Base-by-base conservation (phyloP, 2,888 invertebrate genomes). In the Cephus pulcher region DNA sequence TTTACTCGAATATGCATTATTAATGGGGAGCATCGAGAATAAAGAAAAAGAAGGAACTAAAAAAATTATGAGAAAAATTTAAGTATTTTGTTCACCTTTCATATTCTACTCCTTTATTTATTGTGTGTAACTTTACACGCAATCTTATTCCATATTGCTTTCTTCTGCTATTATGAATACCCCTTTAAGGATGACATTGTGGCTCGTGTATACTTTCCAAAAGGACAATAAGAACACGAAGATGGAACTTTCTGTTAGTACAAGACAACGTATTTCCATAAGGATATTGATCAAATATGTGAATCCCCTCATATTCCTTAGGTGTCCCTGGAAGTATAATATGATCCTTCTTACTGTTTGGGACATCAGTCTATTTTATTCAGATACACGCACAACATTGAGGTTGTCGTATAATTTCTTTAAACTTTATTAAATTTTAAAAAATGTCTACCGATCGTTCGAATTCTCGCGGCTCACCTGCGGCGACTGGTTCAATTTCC, bases 21-120 rank as follows among this genome's bases (percentile, higher is more conserved):
- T 87, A 86, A 88, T 88, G 84, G 85, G 81, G 82, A 85, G 84
- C 82, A 85, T 86, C 84, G 81, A 84, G 85, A 87, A 85, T 84
- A 86, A 87, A 56, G 23, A 32, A 32, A 23, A 56, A 23, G 23
- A 23, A 56, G 23, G 23, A 9, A 56, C 23, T 56, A 56, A 56
- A 56, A 23, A 56, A 82, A 80, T 81, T 81, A 80, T 82, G 68
- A 75, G 40, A 80, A 68, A 80, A 77, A 75, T 40, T 70, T 6
- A 71, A 71, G 4, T 71, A 9, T 71, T 71, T 9, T 30, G 0
- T 30, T 71, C 9, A 12, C 12, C 71, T 32, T 71, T 56, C 56
- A 56, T 23, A 23, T 23, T 56, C 9, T 34, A 34, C 4, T 23
- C 32, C 71, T 71, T 71, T 12, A 71, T 71, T 11, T 12, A 33